These are phyloP conservation scores for Phenganax stokvisi DNA, from an alignment of 92 coral and sea anemone species.

Conservation along the genomic window DNA sequence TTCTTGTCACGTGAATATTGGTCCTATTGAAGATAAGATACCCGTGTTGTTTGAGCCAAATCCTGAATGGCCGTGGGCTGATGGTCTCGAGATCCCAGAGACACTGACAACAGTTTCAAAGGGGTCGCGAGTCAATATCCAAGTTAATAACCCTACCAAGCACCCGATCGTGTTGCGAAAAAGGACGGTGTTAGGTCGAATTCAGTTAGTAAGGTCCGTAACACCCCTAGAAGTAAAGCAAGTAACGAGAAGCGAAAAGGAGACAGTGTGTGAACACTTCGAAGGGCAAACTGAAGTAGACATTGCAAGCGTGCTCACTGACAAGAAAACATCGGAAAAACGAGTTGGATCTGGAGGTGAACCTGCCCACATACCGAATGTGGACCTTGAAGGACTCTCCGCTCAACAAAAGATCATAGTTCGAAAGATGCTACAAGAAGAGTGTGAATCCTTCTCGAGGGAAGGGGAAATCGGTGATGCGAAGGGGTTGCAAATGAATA, in stretches of 20 bases:
- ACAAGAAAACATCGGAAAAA: too few relatives aligned
- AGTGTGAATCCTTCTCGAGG: slow-evolving; percentile 49
- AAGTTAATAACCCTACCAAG: slow-evolving; percentile 4
- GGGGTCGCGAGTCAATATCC: slow-evolving; percentile 22
- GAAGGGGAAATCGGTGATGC: slow-evolving; percentile 20
- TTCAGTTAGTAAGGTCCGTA: slow-evolving; percentile 48
- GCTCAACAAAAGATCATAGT: slow-evolving; percentile 41
- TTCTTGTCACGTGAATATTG: slow-evolving; percentile 54
- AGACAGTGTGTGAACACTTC: too few relatives aligned
- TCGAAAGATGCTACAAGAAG: slow-evolving; percentile 50
- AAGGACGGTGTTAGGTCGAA: slow-evolving; percentile 41
- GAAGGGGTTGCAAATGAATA: slow-evolving; percentile 19
- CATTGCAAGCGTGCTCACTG: too few relatives aligned
- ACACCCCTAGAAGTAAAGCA: slow-evolving; percentile 47
- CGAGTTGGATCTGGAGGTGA: background rate
- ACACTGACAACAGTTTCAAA: slow-evolving; percentile 42
- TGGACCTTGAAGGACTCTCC: slow-evolving; percentile 37
- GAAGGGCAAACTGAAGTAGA: too few relatives aligned
- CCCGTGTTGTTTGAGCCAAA: slow-evolving; percentile 65
- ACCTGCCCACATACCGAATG: slow-evolving; percentile 12
- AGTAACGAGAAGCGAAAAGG: slow-evolving; percentile 8
- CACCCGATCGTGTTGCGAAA: slow-evolving; percentile 28
- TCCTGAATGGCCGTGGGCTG: slow-evolving; percentile 42
- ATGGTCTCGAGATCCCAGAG: slow-evolving; percentile 50
- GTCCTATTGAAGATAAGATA: slow-evolving; percentile 36